A percentile compares a stretch with the other conserved stretches of the same genome.
Conservation (phyloP, 2,888 invertebrate genomes). For the Spialia ferax region DNA sequence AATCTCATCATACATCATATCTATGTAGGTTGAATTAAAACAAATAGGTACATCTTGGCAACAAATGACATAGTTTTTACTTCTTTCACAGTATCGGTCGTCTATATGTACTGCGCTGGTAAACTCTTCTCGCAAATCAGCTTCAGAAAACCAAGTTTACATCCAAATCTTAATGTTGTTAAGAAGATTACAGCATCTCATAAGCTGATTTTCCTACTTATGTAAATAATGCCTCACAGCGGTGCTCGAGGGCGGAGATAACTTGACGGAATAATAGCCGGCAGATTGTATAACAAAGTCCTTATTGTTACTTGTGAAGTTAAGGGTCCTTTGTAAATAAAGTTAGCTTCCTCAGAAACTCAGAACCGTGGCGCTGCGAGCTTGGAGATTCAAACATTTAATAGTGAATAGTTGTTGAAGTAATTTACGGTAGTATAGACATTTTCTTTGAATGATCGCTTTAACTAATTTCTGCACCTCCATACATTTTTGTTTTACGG, state of each 20-base stretch:
- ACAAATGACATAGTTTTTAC: no score
- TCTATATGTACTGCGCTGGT: background rate
- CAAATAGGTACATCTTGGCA: no score
- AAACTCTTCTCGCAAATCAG: background rate
- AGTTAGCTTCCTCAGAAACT: conserved; percentile 40
- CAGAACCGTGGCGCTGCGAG: conserved; percentile 2
- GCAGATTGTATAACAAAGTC: conserved; percentile 61
- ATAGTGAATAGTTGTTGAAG: conserved; percentile 6
- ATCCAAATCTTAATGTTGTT: conserved; percentile 10
- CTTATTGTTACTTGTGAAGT: conserved; percentile 57
- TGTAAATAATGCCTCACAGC: conserved; percentile 55
- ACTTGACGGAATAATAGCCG: conserved; percentile 55
- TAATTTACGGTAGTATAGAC: background rate
- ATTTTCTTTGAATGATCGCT: background rate
- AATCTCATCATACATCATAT: no score
- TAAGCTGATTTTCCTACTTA: conserved; percentile 33
- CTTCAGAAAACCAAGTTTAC: background rate
- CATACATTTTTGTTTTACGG: no score
- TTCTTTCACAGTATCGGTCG: no score
- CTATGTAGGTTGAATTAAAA: no score
- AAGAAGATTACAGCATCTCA: conserved; percentile 22
- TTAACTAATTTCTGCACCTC: background rate
- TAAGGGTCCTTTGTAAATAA: conserved; percentile 53
- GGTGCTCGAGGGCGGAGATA: conserved; percentile 52
- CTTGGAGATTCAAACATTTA: conserved; percentile 48